phyloP scores from a whole-genome alignment of 2,888 invertebrate species.

The Smittia sp. region DNA sequence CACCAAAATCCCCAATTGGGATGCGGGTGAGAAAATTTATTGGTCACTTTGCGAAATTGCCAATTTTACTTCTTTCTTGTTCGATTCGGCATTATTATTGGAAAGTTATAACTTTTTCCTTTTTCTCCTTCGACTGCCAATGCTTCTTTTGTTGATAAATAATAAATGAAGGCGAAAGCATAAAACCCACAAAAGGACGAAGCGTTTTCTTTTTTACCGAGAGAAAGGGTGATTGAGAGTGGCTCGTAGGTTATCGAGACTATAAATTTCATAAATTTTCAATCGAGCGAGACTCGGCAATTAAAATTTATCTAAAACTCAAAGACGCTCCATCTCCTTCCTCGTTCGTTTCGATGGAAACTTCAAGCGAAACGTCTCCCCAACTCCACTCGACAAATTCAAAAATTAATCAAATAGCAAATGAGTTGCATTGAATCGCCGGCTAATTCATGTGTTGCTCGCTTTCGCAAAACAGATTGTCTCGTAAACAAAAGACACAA shows the following conservation, averaged over 20 bases:
- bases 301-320: too few relatives aligned
- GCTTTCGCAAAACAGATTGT: neutral
- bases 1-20: neutral
- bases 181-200: conserved; percentile 5
- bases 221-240: too few relatives aligned
- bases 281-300: too few relatives aligned
- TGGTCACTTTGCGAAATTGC: conserved; percentile 5
- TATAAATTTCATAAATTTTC: too few relatives aligned
- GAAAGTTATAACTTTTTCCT: neutral
- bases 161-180: neutral
- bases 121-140: neutral
- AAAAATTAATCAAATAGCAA: too few relatives aligned
- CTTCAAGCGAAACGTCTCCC: too few relatives aligned
- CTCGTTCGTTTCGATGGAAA: too few relatives aligned
- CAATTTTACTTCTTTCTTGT: conserved; percentile 4
- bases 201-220: neutral
- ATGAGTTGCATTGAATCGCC: neutral
- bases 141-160: conserved; percentile 3
- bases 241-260: too few relatives aligned
- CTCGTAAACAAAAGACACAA: neutral
- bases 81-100: neutral
- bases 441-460: neutral
- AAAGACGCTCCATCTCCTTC: too few relatives aligned
- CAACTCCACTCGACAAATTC: too few relatives aligned
- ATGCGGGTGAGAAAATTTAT: conserved; percentile 2